Evolutionary conservation across 2,888 invertebrate species (phyloP).

Genomic region (Exocentrus adspersus): DNA sequence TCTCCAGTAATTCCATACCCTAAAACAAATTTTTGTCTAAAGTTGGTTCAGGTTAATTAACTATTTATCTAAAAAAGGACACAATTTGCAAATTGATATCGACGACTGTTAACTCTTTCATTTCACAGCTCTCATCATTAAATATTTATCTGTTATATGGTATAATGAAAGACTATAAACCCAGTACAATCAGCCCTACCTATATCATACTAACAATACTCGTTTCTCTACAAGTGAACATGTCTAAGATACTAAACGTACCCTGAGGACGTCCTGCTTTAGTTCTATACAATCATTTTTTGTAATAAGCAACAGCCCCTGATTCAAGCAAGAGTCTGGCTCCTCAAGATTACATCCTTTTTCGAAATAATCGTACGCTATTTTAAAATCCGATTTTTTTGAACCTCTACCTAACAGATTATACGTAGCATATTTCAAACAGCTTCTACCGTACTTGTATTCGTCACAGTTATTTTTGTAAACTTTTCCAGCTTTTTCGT

Average conservation of each 20-base stretch:
- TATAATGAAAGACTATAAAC: too few relatives aligned
- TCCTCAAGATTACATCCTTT: constrained; percentile 82
- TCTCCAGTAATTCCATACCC: constrained; percentile 66
- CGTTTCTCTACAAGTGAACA: too few relatives aligned
- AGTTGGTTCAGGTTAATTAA: too few relatives aligned
- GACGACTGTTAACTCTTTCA: too few relatives aligned
- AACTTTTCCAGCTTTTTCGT: constrained; percentile 80
- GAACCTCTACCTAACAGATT: constrained; percentile 73
- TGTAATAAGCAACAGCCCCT: constrained; percentile 75
- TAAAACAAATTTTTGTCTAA: constrained; percentile 29
- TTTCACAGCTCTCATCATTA: too few relatives aligned
- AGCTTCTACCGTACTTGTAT: constrained; percentile 84
- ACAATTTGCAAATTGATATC: too few relatives aligned
- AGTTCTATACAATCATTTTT: constrained; percentile 63
- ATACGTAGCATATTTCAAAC: constrained; percentile 86
- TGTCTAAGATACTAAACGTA: constrained; percentile 32
- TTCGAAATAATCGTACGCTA: constrained; percentile 77
- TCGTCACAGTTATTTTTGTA: constrained; percentile 91
- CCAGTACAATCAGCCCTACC: too few relatives aligned
- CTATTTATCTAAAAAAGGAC: too few relatives aligned
- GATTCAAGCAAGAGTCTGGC: constrained; percentile 78
- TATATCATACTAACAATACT: too few relatives aligned
- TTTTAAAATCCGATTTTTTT: constrained; percentile 66
- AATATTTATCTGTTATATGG: too few relatives aligned
- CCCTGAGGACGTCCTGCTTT: constrained; percentile 67